phyloP scores from a whole-genome alignment of 2,797 vertebrate species.

The Characodon lateralis region DNA sequence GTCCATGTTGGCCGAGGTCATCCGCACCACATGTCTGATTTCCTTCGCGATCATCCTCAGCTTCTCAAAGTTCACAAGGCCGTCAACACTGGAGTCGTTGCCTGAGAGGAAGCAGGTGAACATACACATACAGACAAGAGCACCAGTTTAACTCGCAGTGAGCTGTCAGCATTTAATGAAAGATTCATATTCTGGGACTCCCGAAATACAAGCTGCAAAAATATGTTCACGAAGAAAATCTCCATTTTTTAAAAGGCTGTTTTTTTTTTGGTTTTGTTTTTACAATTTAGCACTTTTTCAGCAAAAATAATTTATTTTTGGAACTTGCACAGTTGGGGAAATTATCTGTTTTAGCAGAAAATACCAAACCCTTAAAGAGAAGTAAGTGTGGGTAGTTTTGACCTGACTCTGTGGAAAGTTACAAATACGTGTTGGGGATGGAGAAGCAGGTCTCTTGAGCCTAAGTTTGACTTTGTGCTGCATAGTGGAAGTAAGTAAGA shows the following conservation, averaged over 20 bases:
- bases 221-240: constrained; percentile 35
- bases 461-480: constrained; percentile 28
- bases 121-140: not conserved
- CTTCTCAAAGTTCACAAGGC: constrained; percentile 97
- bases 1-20: constrained; percentile 98
- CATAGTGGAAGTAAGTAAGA: constrained; percentile 30
- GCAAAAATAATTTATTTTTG: constrained; percentile 7
- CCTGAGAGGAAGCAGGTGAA: constrained; percentile 72
- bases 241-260: constrained; percentile 13
- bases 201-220: not conserved
- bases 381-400: constrained; percentile 24
- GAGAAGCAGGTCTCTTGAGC: constrained; percentile 51
- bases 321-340: constrained; percentile 31
- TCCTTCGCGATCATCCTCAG: constrained; percentile 98
- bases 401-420: constrained; percentile 10
- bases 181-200: constrained; percentile 29
- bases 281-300: not conserved
- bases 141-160: not conserved
- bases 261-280: constrained; percentile 22
- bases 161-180: constrained; percentile 20
- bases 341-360: constrained; percentile 6
- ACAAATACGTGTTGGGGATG: constrained; percentile 37
- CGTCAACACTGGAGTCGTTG: constrained; percentile 94
- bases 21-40: constrained; percentile 91
- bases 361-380: constrained; percentile 22